Evolutionary conservation across 2,888 invertebrate species (phyloP), one percentile per base, ranked within the genome.

Genomic region (Tetropium fuscum): DNA sequence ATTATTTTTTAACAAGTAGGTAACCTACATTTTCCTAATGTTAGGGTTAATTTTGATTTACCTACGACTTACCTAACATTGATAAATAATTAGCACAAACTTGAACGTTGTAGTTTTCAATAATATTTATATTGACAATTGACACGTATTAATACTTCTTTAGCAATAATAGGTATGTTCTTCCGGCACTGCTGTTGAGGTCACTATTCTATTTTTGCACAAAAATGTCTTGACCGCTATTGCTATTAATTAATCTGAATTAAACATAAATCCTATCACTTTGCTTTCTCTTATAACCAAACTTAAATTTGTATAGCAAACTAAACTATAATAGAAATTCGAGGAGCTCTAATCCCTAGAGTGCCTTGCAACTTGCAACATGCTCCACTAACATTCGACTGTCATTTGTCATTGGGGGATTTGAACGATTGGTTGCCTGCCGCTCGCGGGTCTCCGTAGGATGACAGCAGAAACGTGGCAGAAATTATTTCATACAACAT

Each of bases 31-130:
- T n/a, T n/a, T n/a, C n/a, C n/a, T n/a, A n/a, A n/a, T n/a, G n/a
- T n/a, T n/a, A n/a, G n/a, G n/a, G n/a, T n/a, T n/a, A n/a, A n/a
- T n/a, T n/a, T n/a, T n/a, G n/a, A n/a, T n/a, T n/a, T n/a, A n/a
- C n/a, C n/a, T n/a, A n/a, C n/a, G 25, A 54, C 70, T 64, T 60
- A 72, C 72, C 70, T 62, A 72, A 64, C 70, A 72, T 72, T 57
- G 62, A 70, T 64, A 68, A 63, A 15, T 27, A 27, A n/a, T 44
- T 8, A 4, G 44, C 27, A 13, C 25, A 44, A 20, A 19, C 10
- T 19, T 41, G 41, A 27, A 44, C 44, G 44, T 44, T 44, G 13
- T 27, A 18, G 16, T 44, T 44, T 27, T 11, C 27, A 27, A 44
- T 27, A 44, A 44, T 27, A 44, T 15, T 10, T 40, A 10, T 38